Conservation (phyloP, 2,888 invertebrate genomes). For the Chloroclysta siterata region DNA sequence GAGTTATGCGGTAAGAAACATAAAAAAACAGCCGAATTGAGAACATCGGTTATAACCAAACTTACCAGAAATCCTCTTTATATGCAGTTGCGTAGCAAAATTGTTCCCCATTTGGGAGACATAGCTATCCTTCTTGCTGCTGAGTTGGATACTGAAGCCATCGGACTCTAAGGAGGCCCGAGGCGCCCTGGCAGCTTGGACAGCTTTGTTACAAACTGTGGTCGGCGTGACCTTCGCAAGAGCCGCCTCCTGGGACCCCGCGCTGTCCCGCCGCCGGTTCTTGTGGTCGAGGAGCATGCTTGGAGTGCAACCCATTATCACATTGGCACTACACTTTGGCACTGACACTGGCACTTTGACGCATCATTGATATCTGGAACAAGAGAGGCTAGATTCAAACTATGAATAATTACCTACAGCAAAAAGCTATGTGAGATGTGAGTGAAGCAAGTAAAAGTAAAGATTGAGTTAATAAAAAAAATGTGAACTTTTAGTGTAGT, state of each 20-base stretch:
- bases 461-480: too few relatives aligned
- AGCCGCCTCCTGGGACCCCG: slow-evolving; percentile 79
- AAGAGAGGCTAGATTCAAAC: slow-evolving; percentile 39
- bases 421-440: too few relatives aligned
- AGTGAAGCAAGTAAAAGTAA: too few relatives aligned
- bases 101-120: slow-evolving; percentile 83
- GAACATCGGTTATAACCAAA: not conserved
- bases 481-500: too few relatives aligned
- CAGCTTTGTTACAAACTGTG: slow-evolving; percentile 75
- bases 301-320: slow-evolving; percentile 86
- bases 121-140: slow-evolving; percentile 82
- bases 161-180: slow-evolving; percentile 80
- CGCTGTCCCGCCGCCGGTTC: slow-evolving; percentile 83
- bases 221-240: slow-evolving; percentile 74
- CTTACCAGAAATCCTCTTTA: slow-evolving; percentile 82
- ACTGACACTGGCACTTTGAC: slow-evolving; percentile 65
- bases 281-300: slow-evolving; percentile 87
- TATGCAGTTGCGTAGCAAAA: slow-evolving; percentile 81
- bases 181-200: slow-evolving; percentile 76
- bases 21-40: not conserved
- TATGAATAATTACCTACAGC: too few relatives aligned
- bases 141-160: slow-evolving; percentile 80
- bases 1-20: too few relatives aligned
- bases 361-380: slow-evolving; percentile 68
- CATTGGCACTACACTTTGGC: slow-evolving; percentile 74